Base-by-base conservation (phyloP, 2,113 vertebrate species). In the Corydoras maculifer region DNA sequence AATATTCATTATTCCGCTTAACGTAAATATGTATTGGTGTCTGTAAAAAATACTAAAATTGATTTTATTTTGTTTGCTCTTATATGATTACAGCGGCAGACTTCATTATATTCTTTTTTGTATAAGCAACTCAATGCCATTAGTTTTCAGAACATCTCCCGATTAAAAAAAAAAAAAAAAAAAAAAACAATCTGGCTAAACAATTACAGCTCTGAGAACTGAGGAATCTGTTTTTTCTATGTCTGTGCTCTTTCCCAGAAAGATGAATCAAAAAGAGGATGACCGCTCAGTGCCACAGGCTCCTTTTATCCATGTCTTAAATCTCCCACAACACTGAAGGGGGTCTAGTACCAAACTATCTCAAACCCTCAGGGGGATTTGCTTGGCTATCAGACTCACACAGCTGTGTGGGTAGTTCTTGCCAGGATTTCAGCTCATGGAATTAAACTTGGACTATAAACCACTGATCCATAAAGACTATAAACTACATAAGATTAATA, bases 191-290 rank as follows among this genome's bases (percentile, higher is more conserved):
- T 50, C 55, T 12, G 29, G 54, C 43, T 18, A 57, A 14, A 31
- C 29, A 58, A 67, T 58, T 75, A 64, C 50, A 71, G 31, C 64
- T 74, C 62, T 69, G 73, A 71, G 48, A 74, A 80, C 76, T 78
- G 74, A 78, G 51, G 5, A 70, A 57, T 70, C 78, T 73, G 79
- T 78, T 82, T 78, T 60, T 70, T 70, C 31, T 65, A 55, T 75
- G 62, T 9, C 12, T 76, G 58, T 75, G 59, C 59, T 51, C 82
- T 84, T 90, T 87, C 84, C 82, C 83, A 88, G 83, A 86, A 85
- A 76, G 79, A 81, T 84, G 87, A 88, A 85, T 88, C 83, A 86
- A 80, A 80, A 59, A 61, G 68, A 69, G 70, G 70, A 57, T 75
- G 81, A 86, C 85, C 82, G 72, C 84, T 81, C 73, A 80, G 65